Evolutionary conservation across 2,888 invertebrate species (phyloP).

Genomic region (Tromatobia lineatoria): DNA sequence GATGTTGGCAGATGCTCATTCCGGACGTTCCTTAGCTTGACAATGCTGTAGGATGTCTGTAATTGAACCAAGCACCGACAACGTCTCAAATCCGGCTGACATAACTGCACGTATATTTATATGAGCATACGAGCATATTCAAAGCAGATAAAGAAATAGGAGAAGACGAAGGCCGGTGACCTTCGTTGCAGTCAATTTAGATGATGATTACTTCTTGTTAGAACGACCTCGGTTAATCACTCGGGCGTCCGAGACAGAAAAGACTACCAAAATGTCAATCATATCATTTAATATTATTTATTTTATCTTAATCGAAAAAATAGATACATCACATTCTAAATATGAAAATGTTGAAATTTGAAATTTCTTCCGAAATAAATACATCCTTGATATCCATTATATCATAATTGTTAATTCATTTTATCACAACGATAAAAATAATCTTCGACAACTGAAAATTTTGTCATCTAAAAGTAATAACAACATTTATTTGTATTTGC

Average conservation of each 20-base stretch:
- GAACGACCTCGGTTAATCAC: constrained; percentile 43
- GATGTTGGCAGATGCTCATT: constrained; percentile 57
- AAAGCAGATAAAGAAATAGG: constrained; percentile 20
- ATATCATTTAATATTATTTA: background rate
- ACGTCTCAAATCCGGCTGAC: constrained; percentile 20
- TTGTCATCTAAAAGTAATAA: no score
- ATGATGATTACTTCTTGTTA: constrained; percentile 65
- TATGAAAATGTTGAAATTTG: background rate
- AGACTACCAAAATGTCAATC: constrained; percentile 6
- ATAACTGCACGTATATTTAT: constrained; percentile 17
- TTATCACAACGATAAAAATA: no score
- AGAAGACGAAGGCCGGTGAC: constrained; percentile 57
- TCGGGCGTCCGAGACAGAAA: constrained; percentile 32
- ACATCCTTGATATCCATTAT: no score
- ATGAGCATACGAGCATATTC: constrained; percentile 11
- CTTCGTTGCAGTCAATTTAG: constrained; percentile 67
- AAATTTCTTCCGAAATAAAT: background rate
- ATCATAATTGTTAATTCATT: no score
- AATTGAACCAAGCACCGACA: constrained; percentile 55
- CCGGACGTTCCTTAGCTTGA: constrained; percentile 47
- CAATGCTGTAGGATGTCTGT: constrained; percentile 51
- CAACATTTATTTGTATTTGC: no score
- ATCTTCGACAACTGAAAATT: no score
- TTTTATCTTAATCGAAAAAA: background rate
- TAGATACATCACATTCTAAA: background rate